Conservation (phyloP, 2,888 invertebrate genomes). For the Cremastinae sp. region DNA sequence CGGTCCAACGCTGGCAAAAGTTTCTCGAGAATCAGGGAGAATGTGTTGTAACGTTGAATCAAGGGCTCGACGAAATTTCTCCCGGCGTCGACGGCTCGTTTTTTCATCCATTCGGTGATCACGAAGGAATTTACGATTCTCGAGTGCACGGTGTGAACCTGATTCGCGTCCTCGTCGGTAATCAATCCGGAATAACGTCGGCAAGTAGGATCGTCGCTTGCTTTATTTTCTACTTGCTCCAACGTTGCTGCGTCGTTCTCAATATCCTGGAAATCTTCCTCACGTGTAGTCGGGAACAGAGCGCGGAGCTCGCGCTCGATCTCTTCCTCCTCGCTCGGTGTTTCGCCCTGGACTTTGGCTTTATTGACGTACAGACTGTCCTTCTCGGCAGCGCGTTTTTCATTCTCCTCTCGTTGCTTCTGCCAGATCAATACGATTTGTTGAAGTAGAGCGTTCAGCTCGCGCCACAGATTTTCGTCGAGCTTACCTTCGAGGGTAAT, state of each 20-base stretch:
- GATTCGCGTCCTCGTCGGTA: conserved; percentile 82
- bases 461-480: conserved; percentile 79
- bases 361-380: conserved; percentile 89
- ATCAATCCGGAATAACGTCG: conserved; percentile 75
- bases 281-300: conserved; percentile 87
- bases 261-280: conserved; percentile 87
- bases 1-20: conserved; percentile 82
- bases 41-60: conserved; percentile 84
- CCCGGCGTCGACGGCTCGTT: conserved; percentile 73
- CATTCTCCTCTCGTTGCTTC: conserved; percentile 86
- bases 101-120: conserved; percentile 84
- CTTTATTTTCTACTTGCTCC: conserved; percentile 70
- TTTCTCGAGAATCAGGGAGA: conserved; percentile 82
- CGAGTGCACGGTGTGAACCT: conserved; percentile 85
- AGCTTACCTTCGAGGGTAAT: conserved; percentile 82
- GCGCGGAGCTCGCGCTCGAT: conserved; percentile 85
- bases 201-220: conserved; percentile 10
- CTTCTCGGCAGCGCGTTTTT: conserved; percentile 86
- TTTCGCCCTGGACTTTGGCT: conserved; percentile 84
- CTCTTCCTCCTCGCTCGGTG: conserved; percentile 86
- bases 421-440: conserved; percentile 88
- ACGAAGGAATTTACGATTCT: conserved; percentile 83
- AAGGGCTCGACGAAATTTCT: conserved; percentile 82
- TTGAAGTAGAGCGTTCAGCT: conserved; percentile 83
- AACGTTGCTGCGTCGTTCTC: conserved; percentile 74